Base-by-base conservation (phyloP, 1,140 invertebrate genomes). In the Leptinotarsa undecemlineata region DNA sequence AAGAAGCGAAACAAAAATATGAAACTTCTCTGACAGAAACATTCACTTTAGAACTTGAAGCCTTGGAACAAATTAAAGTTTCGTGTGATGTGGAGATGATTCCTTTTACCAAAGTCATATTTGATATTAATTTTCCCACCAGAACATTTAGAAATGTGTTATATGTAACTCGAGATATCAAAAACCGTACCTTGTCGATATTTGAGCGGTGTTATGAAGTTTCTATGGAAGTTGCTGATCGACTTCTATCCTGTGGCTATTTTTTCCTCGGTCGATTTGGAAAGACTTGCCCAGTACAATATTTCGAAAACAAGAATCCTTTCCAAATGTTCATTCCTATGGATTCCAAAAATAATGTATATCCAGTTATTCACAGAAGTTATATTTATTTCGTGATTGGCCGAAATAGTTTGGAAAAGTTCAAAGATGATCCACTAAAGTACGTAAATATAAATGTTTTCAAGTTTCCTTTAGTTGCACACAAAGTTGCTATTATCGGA, bases 401-500 rank as follows among this genome's bases (percentile, higher is more conserved):
- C 3, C 76, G 85, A 80, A 80, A 86, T 71, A 86, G 86, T 68
- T 75, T 86, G 1, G 77, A 76, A n/a, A 85, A 84, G 70, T 91
- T 91, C 79, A 80, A 84, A 72, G 78, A 80, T 14, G 82, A 90
- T 79, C 87, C 88, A 5, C 78, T 90, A 20, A 88, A 87, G 79
- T 91, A 90, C 80, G 81, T 87, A 23, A 68, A 77, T 48, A 75
- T 77, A 72, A 75, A 83, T 6, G 79, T 74, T 61, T 84, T 88
- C 14, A 79, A 81, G 13, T 87, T 86, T 79, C 82, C 85, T 6
- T 74, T 87, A 68, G 82, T 88, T 72, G 92, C 94, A 5, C 85
- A 92, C 67, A 87, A 92, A 77, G 88, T 97, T 23, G 91, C 91
- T 48, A 86, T 97, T 51, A 92, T 95, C 71, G 95, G 95, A 1